Evolutionary conservation across 2,888 invertebrate genomes (phyloP).

Genomic region (Celastrina argiolus): DNA sequence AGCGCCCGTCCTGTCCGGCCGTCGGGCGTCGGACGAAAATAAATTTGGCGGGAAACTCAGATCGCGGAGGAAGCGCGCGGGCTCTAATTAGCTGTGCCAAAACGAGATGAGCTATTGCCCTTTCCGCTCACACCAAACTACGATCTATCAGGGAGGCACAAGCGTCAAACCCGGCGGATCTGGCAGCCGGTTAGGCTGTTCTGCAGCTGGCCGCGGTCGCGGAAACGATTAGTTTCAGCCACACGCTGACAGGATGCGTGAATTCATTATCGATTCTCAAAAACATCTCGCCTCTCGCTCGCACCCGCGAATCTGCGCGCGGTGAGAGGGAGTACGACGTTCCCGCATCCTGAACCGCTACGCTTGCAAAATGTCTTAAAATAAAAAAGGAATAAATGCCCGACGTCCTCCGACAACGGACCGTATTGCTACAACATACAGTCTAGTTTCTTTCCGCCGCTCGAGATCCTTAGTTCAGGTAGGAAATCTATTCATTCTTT

Average conservation of each 20-base stretch:
- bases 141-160: rapidly evolving
- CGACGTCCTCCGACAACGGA: not conserved
- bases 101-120: constrained; percentile 27
- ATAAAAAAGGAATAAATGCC: constrained; percentile 24
- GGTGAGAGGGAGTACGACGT: constrained; percentile 37
- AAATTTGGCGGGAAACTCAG: constrained; percentile 65
- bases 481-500: constrained; percentile 21
- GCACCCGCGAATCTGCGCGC: constrained; percentile 24
- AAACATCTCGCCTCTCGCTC: constrained; percentile 44
- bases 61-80: constrained; percentile 60
- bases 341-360: constrained; percentile 50
- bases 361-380: constrained; percentile 43
- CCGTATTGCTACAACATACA: not conserved
- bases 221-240: constrained; percentile 74
- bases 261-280: constrained; percentile 69
- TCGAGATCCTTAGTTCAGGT: not conserved
- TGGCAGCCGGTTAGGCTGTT: constrained; percentile 37
- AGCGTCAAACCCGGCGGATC: constrained; percentile 32
- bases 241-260: constrained; percentile 72
- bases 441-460: not conserved
- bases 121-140: constrained; percentile 28
- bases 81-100: constrained; percentile 50
- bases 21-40: constrained; percentile 43
- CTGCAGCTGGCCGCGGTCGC: constrained; percentile 36
- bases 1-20: constrained; percentile 37